A percentile compares a stretch with the other conserved stretches of the same genome.
Evolutionary conservation across 1,140 invertebrate species (phyloP).

Genomic region (Bombus balteatus): DNA sequence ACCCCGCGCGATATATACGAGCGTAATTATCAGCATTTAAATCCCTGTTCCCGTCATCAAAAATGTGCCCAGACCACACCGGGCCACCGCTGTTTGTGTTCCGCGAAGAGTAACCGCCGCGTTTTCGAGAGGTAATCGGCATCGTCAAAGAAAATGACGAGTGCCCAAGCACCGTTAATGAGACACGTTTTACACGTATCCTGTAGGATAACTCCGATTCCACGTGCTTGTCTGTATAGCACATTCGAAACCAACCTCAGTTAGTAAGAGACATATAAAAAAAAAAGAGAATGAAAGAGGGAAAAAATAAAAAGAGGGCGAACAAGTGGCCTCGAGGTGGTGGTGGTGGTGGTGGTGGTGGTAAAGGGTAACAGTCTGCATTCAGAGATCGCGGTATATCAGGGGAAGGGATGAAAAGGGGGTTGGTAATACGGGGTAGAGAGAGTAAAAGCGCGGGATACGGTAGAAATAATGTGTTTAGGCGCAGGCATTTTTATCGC

Average conservation of each 20-base stretch:
- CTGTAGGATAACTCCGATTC: background rate
- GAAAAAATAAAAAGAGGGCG: constrained; percentile 5
- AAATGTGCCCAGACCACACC: background rate
- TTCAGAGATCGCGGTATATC: constrained; percentile 46
- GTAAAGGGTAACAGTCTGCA: constrained; percentile 55
- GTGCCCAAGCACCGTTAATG: constrained; percentile 37
- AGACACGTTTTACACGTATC: constrained; percentile 13
- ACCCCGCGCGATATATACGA: background rate
- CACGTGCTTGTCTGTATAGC: background rate
- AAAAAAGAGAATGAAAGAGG: background rate
- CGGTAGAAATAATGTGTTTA: constrained; percentile 80
- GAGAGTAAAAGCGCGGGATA: constrained; percentile 35
- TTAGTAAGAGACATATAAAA: too few species aligned
- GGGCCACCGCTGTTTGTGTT: background rate
- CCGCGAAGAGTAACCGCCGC: background rate
- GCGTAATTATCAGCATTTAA: constrained; percentile 48
- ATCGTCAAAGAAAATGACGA: constrained; percentile 23
- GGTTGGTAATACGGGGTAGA: constrained; percentile 8
- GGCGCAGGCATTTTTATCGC: constrained; percentile 79
- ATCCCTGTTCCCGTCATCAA: constrained; percentile 27
- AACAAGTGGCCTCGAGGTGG: constrained; percentile 37
- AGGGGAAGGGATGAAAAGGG: background rate
- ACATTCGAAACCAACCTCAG: constrained; percentile 28
- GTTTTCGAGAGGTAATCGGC: constrained; percentile 24
- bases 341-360: constrained; percentile 25